Percentiles rank a stretch among this genome's conserved stretches.
These are phyloP conservation scores for Montifringilla adamsi DNA, from an alignment of 2,113 vertebrate species.

Conservation along the genomic window DNA sequence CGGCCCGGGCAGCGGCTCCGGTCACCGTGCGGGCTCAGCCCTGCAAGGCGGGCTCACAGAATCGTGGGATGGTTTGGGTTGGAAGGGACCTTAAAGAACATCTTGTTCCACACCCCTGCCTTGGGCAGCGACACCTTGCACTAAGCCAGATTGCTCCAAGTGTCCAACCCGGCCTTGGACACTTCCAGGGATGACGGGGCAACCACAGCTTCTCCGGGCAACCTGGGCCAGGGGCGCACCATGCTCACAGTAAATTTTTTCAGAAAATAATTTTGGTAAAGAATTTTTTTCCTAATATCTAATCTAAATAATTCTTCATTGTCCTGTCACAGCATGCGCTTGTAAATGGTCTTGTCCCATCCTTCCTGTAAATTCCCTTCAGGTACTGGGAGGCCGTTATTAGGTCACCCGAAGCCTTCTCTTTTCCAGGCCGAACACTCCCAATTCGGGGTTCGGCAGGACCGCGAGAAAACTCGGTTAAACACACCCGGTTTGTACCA, in stretches of 20 bases:
- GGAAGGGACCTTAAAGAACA: too few species aligned
- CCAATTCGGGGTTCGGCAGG: neutral
- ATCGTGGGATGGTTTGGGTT: accelerated
- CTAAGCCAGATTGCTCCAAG: neutral
- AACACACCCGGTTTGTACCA: accelerated
- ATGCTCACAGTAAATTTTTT: neutral
- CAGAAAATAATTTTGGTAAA: neutral
- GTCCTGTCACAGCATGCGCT: neutral
- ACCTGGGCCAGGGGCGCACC: neutral
- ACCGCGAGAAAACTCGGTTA: neutral
- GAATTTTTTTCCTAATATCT: neutral
- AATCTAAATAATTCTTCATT: neutral
- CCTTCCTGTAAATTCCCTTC: neutral
- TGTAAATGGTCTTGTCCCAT: neutral
- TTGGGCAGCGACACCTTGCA: neutral
- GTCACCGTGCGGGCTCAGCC: neutral
- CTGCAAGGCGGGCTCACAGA: neutral
- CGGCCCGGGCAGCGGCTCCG: neutral
- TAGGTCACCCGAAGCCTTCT: neutral
- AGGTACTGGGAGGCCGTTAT: neutral
- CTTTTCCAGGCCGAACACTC: neutral
- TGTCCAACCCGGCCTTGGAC: neutral
- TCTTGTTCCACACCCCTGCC: neutral
- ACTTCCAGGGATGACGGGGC: neutral
- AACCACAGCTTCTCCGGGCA: neutral